Evolutionary conservation across 1,140 invertebrate species (phyloP).

Genomic region (Temnothorax curvispinosus): DNA sequence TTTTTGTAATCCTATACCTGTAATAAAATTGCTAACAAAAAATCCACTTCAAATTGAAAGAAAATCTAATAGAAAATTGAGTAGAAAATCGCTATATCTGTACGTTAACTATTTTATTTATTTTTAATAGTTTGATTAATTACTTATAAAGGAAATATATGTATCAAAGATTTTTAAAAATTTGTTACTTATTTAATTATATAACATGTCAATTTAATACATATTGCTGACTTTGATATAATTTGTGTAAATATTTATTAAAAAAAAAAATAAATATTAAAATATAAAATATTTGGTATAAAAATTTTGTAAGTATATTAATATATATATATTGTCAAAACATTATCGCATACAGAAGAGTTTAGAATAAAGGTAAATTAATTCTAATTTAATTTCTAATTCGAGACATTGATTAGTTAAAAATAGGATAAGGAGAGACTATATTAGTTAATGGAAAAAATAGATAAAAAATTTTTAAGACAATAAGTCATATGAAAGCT

Average conservation of each 20-base stretch:
- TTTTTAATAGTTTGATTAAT: not conserved
- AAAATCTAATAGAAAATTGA: not conserved
- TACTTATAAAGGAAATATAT: not conserved
- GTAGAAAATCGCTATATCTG: not conserved
- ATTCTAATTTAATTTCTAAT: too few species aligned
- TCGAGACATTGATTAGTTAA: not conserved
- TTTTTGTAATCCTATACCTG: not conserved
- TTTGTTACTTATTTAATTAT: not conserved
- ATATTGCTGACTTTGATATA: not conserved
- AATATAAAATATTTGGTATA: not conserved
- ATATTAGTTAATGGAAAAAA: too few species aligned
- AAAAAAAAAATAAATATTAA: not conserved
- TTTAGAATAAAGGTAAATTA: too few species aligned
- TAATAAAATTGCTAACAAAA: not conserved
- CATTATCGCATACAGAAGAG: too few species aligned
- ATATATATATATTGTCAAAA: too few species aligned
- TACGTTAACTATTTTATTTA: not conserved
- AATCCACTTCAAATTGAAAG: not conserved
- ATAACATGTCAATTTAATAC: not conserved
- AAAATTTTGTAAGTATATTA: too few species aligned
- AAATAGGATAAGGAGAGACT: not conserved
- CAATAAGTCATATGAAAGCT: too few species aligned
- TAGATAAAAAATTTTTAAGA: too few species aligned
- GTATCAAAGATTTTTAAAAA: too few species aligned
- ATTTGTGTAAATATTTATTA: not conserved